Percentiles rank a stretch among this genome's conserved stretches.
Conservation (phyloP, 2,797 vertebrate genomes). For the Trachops cirrhosus region DNA sequence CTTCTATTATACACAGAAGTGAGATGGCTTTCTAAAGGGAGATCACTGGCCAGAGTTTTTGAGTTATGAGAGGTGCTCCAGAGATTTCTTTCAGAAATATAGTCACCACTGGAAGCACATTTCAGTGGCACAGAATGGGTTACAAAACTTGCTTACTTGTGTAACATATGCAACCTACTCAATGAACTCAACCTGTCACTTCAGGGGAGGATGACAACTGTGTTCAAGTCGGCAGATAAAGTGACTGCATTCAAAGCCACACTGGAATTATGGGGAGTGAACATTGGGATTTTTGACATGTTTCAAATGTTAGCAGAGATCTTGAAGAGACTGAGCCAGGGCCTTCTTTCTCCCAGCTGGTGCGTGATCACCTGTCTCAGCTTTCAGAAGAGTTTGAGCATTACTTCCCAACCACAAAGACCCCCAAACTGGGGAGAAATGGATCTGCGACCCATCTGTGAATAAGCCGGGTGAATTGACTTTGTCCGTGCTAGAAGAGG, state of each 20-base stretch:
- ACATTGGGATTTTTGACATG: not conserved
- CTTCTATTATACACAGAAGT: not conserved
- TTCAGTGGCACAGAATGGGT: not conserved
- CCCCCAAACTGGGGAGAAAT: too few relatives aligned
- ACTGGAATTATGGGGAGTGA: not conserved
- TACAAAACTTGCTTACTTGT: not conserved
- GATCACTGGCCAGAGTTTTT: not conserved
- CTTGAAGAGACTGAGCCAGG: not conserved
- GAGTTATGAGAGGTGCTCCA: not conserved
- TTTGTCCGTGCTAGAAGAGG: not conserved
- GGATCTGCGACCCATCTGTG: not conserved
- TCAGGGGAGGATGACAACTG: not conserved
- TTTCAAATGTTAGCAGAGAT: not conserved
- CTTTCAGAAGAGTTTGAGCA: not conserved
- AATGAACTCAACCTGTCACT: not conserved
- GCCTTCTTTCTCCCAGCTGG: not conserved
- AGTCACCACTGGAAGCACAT: not conserved
- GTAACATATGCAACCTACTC: too few relatives aligned
- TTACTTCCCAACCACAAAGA: too few relatives aligned
- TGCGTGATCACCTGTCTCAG: not conserved
- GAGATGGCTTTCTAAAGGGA: not conserved
- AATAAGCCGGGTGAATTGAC: not conserved
- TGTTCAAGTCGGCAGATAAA: not conserved
- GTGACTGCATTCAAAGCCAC: not conserved
- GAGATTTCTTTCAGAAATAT: not conserved